Conservation (phyloP, 2,888 invertebrate genomes). For the Drosophila parthenogenetica region DNA sequence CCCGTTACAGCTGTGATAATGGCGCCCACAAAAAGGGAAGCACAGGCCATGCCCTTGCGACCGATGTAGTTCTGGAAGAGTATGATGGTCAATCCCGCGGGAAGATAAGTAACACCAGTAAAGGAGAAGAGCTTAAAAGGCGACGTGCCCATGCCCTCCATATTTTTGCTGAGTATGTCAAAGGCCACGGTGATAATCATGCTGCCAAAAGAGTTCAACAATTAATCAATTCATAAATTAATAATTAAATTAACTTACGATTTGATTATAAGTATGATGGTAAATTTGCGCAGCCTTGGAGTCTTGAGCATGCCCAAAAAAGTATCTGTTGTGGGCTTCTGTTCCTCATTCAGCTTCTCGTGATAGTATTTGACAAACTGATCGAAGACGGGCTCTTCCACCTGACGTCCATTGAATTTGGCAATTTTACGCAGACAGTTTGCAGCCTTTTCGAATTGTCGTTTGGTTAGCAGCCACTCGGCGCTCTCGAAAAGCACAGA, state of each 20-base stretch:
- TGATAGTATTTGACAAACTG: constrained; percentile 83
- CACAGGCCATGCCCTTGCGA: constrained; percentile 86
- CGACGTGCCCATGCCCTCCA: constrained; percentile 86
- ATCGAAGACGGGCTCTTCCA: constrained; percentile 84
- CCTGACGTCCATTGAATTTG: constrained; percentile 85
- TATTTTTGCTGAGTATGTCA: constrained; percentile 87
- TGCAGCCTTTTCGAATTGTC: constrained; percentile 86
- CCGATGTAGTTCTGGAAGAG: constrained; percentile 83
- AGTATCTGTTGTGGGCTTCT: constrained; percentile 69
- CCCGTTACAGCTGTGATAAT: constrained; percentile 86
- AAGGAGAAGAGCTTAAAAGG: constrained; percentile 86
- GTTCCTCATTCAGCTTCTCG: constrained; percentile 58
- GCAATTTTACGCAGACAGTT: constrained; percentile 86
- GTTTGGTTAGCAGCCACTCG: constrained; percentile 87
- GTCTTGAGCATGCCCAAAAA: constrained; percentile 86
- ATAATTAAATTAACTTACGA: constrained; percentile 85
- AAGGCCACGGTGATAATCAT: constrained; percentile 87
- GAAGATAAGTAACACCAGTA: constrained; percentile 86
- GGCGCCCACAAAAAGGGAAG: constrained; percentile 86
- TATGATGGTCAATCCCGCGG: constrained; percentile 85
- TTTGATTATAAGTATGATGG: constrained; percentile 86
- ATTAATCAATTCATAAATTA: neutral
- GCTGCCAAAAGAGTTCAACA: constrained; percentile 73
- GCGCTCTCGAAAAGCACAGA: constrained; percentile 87
- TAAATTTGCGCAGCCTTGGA: constrained; percentile 86